Conservation (phyloP, 2,113 vertebrate species). For the Excalfactoria chinensis region DNA sequence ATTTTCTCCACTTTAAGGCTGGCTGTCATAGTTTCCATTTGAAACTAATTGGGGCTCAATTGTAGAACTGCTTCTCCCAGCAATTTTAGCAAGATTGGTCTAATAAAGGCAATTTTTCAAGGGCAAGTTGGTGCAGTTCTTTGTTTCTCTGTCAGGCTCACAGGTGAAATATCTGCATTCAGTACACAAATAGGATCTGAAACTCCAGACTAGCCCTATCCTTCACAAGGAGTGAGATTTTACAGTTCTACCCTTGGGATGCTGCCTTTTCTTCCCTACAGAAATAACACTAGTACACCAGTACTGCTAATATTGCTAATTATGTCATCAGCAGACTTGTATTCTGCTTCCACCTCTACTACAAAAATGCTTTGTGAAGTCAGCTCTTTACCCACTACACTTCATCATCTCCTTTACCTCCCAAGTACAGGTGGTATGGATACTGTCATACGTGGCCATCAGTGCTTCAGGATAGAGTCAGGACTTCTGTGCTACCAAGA, state of each 20-base stretch:
- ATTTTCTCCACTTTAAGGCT: conserved; percentile 39
- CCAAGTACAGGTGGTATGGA: neutral
- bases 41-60: conserved; percentile 46
- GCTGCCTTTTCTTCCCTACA: neutral
- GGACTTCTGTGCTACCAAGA: neutral
- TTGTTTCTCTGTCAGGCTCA: neutral
- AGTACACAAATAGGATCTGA: neutral
- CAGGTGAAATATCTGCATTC: neutral
- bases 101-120: conserved; percentile 48
- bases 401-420: neutral
- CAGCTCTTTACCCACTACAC: neutral
- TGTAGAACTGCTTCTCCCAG: conserved; percentile 54
- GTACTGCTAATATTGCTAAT: neutral
- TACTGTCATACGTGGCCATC: neutral
- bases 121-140: neutral
- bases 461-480: neutral
- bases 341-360: neutral
- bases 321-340: neutral
- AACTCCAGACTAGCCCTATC: neutral
- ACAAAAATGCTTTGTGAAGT: neutral
- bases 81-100: conserved; percentile 5
- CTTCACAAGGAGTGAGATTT: neutral
- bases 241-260: neutral
- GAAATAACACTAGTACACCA: neutral
- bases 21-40: conserved; percentile 35